Base-by-base conservation (phyloP, 2,113 vertebrate species). In the Anoplopoma fimbria region DNA sequence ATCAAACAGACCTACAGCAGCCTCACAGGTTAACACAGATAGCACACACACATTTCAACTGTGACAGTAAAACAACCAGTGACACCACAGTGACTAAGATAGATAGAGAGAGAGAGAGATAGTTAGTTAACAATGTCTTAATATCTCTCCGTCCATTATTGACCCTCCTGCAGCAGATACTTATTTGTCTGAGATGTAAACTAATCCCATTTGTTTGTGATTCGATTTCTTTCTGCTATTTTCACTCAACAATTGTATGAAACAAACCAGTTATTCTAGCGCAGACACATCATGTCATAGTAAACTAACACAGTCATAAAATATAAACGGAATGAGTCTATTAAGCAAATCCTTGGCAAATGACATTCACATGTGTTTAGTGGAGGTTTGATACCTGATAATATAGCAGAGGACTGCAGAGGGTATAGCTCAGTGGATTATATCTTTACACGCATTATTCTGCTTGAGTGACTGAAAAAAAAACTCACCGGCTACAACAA, bases 1-100 rank as follows among this genome's bases (percentile, higher is more conserved):
- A 91, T 94, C 94, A 90, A 88, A 94, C 88, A 94, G 93, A 94
- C 93, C 69, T 89, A 94, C 92, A 94, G 92, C 94, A 93, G 90
- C 92, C 82, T 93, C 86, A 93, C 77, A 94, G 93, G 93, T 94
- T 94, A 96, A 95, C 95, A 95, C 94, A 95, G 93, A 90, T 73
- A 91, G 91, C 86, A 94, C 90, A 91, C 85, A 85, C 74, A 77
- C 93, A 89, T 81, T 86, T 62, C 81, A 84, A 83, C 83, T 77
- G 6, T 75, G 47, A 87, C 87, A 63, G 68, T 70, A 33, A 60
- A 81, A 83, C 63, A 83, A 69, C 23, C 71, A 25, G 42, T 27
- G 36, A 42, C 17, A 65, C n/a, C 36, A 21, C 42, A 60, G 27
- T 21, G 21, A 42, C 6, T 38, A 15, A 47, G 45, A 42, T 42